These are phyloP conservation scores for Planococcus citri DNA, from an alignment of 1,140 invertebrate species.

Conservation along the genomic window DNA sequence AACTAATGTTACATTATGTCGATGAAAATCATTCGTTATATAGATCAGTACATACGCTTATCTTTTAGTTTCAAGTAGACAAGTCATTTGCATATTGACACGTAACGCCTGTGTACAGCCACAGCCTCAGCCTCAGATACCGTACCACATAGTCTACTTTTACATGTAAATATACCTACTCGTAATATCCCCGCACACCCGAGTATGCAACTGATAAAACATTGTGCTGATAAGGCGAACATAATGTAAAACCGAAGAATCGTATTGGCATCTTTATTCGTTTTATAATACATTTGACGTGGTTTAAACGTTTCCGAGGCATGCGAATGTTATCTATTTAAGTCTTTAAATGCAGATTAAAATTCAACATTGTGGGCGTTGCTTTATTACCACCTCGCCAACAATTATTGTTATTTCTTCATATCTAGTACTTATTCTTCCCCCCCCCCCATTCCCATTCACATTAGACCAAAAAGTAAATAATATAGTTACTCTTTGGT, in stretches of 20 bases:
- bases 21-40: conserved; percentile 3
- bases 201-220: not conserved
- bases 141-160: too few relatives aligned
- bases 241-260: not conserved
- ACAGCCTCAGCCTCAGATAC: too few relatives aligned
- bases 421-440: not conserved
- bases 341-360: conserved; percentile 4
- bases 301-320: not conserved
- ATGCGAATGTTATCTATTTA: not conserved
- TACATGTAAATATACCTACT: too few relatives aligned
- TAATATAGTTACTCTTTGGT: too few relatives aligned
- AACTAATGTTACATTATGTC: conserved; percentile 3
- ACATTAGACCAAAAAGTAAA: not conserved
- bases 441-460: not conserved
- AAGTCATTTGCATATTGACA: conserved; percentile 7
- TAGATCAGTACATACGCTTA: conserved; percentile 1
- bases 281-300: conserved; percentile 4
- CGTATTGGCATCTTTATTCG: conserved; percentile 2
- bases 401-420: conserved; percentile 4
- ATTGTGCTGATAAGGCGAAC: not conserved
- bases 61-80: conserved; percentile 3
- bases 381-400: not conserved
- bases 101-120: not conserved
- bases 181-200: not conserved
- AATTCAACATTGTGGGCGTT: not conserved